Conservation (phyloP, 2,888 invertebrate species). For the Epinotia brunnichana region DNA sequence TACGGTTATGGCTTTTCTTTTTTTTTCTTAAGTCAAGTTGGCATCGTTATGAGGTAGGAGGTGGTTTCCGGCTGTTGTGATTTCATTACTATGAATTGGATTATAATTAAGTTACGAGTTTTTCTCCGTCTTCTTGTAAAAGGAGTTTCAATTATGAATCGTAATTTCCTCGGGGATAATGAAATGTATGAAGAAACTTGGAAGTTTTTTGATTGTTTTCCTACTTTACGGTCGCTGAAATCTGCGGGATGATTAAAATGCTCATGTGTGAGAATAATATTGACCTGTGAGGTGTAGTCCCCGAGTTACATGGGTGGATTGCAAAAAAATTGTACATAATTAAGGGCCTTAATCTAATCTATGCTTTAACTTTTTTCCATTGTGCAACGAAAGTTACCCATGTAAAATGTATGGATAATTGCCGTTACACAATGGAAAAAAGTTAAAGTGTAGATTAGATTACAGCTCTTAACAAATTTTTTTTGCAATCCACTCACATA, state of each 20-base stretch:
- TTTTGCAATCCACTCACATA: too few species aligned
- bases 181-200: constrained; percentile 46
- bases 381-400: too few species aligned
- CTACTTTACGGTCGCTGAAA: constrained; percentile 5
- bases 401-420: too few species aligned
- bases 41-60: constrained; percentile 44
- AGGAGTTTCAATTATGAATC: constrained; percentile 30
- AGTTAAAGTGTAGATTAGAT: too few species aligned
- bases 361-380: too few species aligned
- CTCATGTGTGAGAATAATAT: too few species aligned
- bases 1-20: constrained; percentile 11
- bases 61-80: constrained; percentile 50
- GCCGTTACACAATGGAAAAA: too few species aligned
- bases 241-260: background rate
- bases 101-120: constrained; percentile 56
- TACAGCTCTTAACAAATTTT: too few species aligned
- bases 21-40: constrained; percentile 33
- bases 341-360: too few species aligned
- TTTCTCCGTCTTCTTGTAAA: constrained; percentile 43
- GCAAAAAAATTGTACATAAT: too few species aligned
- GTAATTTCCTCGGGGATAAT: constrained; percentile 30
- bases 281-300: too few species aligned
- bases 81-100: constrained; percentile 59
- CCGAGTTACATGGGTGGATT: too few species aligned
- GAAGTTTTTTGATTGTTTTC: constrained; percentile 14